phyloP scores from a whole-genome alignment of 2,113 vertebrate genomes.

The Serinus canaria region DNA sequence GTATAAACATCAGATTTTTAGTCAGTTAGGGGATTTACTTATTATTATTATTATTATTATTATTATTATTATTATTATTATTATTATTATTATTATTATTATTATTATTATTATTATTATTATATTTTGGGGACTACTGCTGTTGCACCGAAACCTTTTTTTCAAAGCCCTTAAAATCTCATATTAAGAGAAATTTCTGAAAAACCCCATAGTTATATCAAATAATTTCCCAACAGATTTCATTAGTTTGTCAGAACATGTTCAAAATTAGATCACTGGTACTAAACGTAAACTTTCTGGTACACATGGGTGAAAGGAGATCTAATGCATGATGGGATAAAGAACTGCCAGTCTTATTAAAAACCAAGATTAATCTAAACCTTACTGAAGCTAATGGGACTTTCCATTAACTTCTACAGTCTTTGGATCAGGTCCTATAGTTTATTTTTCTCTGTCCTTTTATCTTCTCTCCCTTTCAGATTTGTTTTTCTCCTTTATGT shows the following conservation, averaged over 20 bases:
- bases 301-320: background rate
- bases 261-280: background rate
- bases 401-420: constrained; percentile 59
- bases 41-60: fast-evolving
- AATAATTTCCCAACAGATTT: background rate
- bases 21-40: background rate
- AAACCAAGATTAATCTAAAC: background rate
- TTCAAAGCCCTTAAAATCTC: background rate
- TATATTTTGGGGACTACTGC: background rate
- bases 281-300: background rate
- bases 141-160: background rate
- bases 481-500: constrained; percentile 68
- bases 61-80: no score
- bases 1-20: background rate
- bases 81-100: no score
- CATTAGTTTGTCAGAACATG: background rate
- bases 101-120: background rate
- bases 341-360: background rate
- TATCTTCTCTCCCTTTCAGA: constrained; percentile 68
- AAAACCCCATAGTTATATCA: background rate
- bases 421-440: constrained; percentile 39
- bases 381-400: constrained; percentile 43
- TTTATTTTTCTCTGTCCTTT: constrained; percentile 58
- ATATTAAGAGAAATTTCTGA: background rate
- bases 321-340: background rate